A percentile compares a stretch with the other conserved stretches of the same genome.
These are phyloP conservation scores for Eupithecia pulchellata DNA, from an alignment of 2,888 invertebrate species.

Conservation along the genomic window DNA sequence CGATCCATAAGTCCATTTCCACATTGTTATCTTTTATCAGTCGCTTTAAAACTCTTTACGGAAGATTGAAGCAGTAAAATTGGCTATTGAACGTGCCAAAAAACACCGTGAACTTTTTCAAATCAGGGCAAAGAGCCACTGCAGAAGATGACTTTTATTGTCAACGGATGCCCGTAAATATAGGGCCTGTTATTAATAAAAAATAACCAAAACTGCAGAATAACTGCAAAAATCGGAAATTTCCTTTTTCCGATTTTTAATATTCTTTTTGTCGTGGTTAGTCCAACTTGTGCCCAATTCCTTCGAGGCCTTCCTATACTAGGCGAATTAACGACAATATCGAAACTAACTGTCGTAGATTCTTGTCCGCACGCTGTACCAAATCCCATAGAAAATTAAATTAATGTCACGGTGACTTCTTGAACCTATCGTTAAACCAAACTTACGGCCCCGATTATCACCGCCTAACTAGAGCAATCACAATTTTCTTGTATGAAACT, in stretches of 20 bases:
- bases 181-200: slow-evolving; percentile 37
- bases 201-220: no score
- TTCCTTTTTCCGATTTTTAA: no score
- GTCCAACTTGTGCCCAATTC: no score
- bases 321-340: no score
- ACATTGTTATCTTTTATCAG: slow-evolving; percentile 8
- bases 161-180: slow-evolving; percentile 44
- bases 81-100: slow-evolving; percentile 38
- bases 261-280: no score
- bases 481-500: not conserved
- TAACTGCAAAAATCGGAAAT: no score
- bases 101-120: slow-evolving; percentile 41
- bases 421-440: no score
- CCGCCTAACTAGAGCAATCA: not conserved
- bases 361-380: no score
- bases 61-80: slow-evolving; percentile 31
- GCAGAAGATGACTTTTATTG: slow-evolving; percentile 48
- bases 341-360: no score
- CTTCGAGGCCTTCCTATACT: no score
- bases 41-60: slow-evolving; percentile 27
- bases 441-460: not conserved
- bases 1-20: not conserved
- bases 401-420: no score
- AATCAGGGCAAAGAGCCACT: slow-evolving; percentile 41
- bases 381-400: no score